A percentile compares a stretch with the other conserved stretches of the same genome.
Conservation (phyloP, 2,797 vertebrate genomes). For the Triplophysa yarkandensis region DNA sequence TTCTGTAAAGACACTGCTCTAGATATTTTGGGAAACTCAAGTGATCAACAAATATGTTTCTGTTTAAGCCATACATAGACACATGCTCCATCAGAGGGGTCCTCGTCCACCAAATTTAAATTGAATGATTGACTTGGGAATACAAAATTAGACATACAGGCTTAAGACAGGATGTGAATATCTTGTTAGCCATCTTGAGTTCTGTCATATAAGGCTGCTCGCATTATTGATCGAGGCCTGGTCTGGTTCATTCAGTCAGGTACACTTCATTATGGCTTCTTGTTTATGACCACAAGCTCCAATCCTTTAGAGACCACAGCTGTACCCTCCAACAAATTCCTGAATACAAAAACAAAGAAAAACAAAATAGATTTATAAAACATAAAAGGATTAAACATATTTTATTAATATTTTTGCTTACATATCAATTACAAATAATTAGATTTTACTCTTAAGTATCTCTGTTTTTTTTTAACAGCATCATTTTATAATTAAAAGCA, state of each 20-base stretch:
- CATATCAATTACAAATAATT: too few relatives aligned
- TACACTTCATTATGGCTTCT: conserved; percentile 5
- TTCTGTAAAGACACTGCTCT: conserved; percentile 1
- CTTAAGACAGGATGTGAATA: conserved; percentile 11
- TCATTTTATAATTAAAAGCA: too few relatives aligned
- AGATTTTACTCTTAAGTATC: too few relatives aligned
- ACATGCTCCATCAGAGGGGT: conserved; percentile 44
- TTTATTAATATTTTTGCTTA: too few relatives aligned
- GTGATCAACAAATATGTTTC: conserved; percentile 30
- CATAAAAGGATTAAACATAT: too few relatives aligned
- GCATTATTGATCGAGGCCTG: conserved; percentile 6
- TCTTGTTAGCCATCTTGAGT: conserved; percentile 19
- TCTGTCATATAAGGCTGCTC: background rate
- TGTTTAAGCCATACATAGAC: conserved; percentile 50
- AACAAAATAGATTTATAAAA: too few relatives aligned
- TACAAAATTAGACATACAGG: conserved; percentile 3
- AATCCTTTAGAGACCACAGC: conserved; percentile 11
- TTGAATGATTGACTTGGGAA: conserved; percentile 18
- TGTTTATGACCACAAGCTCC: conserved; percentile 25
- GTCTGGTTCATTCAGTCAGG: conserved; percentile 18
- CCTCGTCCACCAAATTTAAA: conserved; percentile 31
- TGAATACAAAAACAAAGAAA: conserved; percentile 31
- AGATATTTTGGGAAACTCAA: conserved; percentile 30
- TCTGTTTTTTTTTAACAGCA: too few relatives aligned
- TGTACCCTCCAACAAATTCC: conserved; percentile 35